A percentile compares a stretch with the other conserved stretches of the same genome.
Conservation (phyloP, 2,888 invertebrate genomes). For the Malthinus flaveolus region DNA sequence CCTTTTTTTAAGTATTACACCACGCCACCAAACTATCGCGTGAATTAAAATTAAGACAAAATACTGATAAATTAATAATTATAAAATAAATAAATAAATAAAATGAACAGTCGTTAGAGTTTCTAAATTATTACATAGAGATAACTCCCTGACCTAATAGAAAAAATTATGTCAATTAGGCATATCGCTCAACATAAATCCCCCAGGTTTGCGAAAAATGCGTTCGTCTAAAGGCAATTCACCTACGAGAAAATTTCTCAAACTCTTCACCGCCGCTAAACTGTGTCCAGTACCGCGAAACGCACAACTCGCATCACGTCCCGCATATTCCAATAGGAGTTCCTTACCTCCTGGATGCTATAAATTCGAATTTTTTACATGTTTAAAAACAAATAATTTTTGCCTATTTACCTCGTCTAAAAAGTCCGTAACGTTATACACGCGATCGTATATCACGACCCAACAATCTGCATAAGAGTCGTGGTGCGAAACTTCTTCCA, state of each 20-base stretch:
- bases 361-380: slow-evolving; percentile 38
- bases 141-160: neutral
- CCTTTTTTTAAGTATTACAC: no score
- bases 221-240: slow-evolving; percentile 73
- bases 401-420: slow-evolving; percentile 62
- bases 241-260: slow-evolving; percentile 76
- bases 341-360: slow-evolving; percentile 86
- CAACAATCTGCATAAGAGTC: slow-evolving; percentile 77
- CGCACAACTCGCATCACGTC: slow-evolving; percentile 80
- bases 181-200: slow-evolving; percentile 62
- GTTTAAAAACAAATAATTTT: neutral
- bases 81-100: no score
- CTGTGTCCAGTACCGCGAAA: slow-evolving; percentile 83
- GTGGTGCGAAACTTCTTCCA: slow-evolving; percentile 77
- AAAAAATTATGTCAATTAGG: slow-evolving; percentile 52
- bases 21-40: no score
- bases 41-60: no score
- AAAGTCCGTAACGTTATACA: slow-evolving; percentile 81
- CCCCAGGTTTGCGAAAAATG: slow-evolving; percentile 69
- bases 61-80: no score
- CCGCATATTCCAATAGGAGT: slow-evolving; percentile 81
- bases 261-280: slow-evolving; percentile 62
- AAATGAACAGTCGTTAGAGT: no score
- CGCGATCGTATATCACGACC: slow-evolving; percentile 84
- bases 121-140: no score